Base-by-base conservation (phyloP, 2,797 vertebrate species). In the Bradypodion ventrale region DNA sequence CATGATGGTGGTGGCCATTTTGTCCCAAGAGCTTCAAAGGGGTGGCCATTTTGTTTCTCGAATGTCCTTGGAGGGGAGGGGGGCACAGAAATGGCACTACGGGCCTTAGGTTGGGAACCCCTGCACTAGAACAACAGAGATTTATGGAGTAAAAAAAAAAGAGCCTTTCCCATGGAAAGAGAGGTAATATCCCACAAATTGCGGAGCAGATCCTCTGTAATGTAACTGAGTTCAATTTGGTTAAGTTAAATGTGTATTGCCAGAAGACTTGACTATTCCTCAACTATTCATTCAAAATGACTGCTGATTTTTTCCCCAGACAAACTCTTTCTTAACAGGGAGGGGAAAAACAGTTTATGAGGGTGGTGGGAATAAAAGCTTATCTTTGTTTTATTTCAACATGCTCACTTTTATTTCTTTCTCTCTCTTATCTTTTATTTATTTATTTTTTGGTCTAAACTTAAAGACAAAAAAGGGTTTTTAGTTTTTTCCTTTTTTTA, bases 381-480 rank as follows among this genome's bases (percentile, higher is more conserved):
- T 92, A 88, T 86, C 90, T 92, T 91, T 90, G 92, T 95, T 94
- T 92, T 91, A 94, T 87, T 87, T 87, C 88, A 93, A 93, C 88
- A 89, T 80, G 85, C 88, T 93, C 87, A 90, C 83, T 91, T 80
- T 87, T 81, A 82, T 29, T 12, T 3, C 1, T 13, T 52, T 15
- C 21, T 56, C 52, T 56, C 52, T 56, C 52, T 56, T 19, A 19
- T 16, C 16, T 56, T 56, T 56, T 56, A 56, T 56, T n/a, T n/a
- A n/a, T n/a, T n/a, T n/a, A n/a, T 87, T 96, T 98, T 98, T 98
- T 98, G 98, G 97, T 98, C 97, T 93, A 96, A 97, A 97, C 95
- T 95, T 96, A 96, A 96, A 89, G 94, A 92, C 90, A 94, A 93
- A 93, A 68, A 88, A 89, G 75, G 2, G 68, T 16, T 32, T 49